Conservation (phyloP, 2,113 vertebrate genomes). For the Hirundichthys speculiger region DNA sequence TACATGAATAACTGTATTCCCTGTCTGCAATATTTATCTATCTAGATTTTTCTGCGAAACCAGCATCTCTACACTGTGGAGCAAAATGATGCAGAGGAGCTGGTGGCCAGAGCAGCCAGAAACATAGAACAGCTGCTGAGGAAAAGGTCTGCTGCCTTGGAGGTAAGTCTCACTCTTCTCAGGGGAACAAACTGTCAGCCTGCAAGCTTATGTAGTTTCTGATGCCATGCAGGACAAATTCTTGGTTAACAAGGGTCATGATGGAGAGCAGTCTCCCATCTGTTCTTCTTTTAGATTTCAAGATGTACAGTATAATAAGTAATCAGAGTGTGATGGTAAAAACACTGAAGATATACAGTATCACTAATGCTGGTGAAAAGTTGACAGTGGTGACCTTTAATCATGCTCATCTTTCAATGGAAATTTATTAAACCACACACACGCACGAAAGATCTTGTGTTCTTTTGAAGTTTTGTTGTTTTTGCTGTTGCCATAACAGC, state of each 20-base stretch:
- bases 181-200: slow-evolving; percentile 40
- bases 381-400: no score
- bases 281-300: slow-evolving; percentile 12
- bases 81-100: slow-evolving; percentile 90
- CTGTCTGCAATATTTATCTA: slow-evolving; percentile 7
- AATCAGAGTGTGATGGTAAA: neutral
- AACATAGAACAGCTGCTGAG: slow-evolving; percentile 95
- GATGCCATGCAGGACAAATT: slow-evolving; percentile 11
- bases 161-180: slow-evolving; percentile 82
- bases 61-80: slow-evolving; percentile 88
- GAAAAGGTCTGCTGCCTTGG: slow-evolving; percentile 92
- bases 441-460: no score
- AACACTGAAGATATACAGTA: no score
- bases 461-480: no score
- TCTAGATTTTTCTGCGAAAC: slow-evolving; percentile 90
- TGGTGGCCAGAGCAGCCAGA: slow-evolving; percentile 92
- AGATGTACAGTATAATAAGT: neutral
- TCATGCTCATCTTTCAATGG: no score
- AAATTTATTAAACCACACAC: no score
- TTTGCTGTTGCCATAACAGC: no score
- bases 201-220: slow-evolving; percentile 26
- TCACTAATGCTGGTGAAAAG: no score
- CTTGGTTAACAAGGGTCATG: slow-evolving; percentile 15
- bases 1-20: neutral
- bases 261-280: slow-evolving; percentile 18